phyloP scores from a whole-genome alignment of 2,797 vertebrate genomes.

The Squalus acanthias region DNA sequence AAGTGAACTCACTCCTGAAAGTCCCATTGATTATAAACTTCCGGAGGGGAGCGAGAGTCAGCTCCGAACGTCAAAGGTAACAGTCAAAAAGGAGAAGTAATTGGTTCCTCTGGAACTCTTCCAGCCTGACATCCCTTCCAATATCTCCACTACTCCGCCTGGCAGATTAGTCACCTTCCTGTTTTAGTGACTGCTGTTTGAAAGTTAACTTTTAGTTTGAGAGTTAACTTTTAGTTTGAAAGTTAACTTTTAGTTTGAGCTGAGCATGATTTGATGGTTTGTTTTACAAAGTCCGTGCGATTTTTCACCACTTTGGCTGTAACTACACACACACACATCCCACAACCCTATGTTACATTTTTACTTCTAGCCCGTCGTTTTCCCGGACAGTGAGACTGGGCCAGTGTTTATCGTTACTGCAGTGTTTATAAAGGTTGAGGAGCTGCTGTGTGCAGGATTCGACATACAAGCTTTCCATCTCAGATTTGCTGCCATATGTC shows the following conservation, averaged over 20 bases:
- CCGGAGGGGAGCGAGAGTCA: neutral
- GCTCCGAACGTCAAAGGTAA: neutral
- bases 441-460: too few relatives aligned
- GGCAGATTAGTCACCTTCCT: neutral
- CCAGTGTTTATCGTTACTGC: neutral
- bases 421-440: neutral
- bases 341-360: too few relatives aligned
- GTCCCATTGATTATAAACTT: neutral
- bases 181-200: neutral
- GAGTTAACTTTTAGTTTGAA: neutral
- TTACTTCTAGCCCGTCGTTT: too few relatives aligned
- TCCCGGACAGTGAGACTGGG: too few relatives aligned
- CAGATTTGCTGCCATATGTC: too few relatives aligned
- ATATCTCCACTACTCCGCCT: too few relatives aligned
- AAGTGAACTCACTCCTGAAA: neutral
- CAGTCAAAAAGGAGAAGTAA: neutral
- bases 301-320: neutral
- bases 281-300: neutral
- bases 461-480: too few relatives aligned
- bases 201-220: neutral
- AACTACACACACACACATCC: neutral
- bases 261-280: neutral
- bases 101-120: neutral
- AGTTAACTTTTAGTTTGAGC: neutral
- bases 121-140: neutral